A percentile compares a stretch with the other conserved stretches of the same genome.
Evolutionary conservation across 92 coral and sea anemone species (phyloP).

Genomic region (Palythoa caribaeorum): DNA sequence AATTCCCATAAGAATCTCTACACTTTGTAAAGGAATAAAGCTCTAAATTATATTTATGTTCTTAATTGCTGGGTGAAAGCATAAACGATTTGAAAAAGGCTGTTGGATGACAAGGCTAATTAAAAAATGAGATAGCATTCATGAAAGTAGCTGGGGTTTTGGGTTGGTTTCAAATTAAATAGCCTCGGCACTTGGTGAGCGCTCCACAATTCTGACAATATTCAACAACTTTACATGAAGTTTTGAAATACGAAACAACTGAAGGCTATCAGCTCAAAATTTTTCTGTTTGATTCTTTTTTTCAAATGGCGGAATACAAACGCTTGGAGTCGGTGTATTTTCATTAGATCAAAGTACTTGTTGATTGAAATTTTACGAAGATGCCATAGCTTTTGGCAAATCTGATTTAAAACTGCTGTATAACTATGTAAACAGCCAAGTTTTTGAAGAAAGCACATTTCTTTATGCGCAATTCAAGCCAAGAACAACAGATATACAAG

Average conservation of each 20-base stretch:
- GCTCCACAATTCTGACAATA: not conserved
- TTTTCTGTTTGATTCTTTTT: not conserved
- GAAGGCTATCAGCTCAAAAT: not conserved
- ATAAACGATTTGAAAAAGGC: not conserved
- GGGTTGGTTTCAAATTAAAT: not conserved
- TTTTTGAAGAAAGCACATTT: not conserved
- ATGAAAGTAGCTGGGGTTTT: not conserved
- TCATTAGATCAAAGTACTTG: not conserved
- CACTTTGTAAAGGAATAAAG: not conserved
- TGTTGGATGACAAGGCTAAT: not conserved
- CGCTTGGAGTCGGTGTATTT: not conserved
- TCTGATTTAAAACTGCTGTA: not conserved
- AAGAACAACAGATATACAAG: not conserved
- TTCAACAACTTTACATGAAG: not conserved
- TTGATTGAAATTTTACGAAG: not conserved
- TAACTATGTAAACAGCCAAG: not conserved
- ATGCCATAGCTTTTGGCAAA: not conserved
- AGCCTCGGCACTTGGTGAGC: not conserved
- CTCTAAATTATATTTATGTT: not conserved
- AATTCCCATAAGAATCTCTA: not conserved
- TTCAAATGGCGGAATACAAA: not conserved
- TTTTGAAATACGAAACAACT: not conserved
- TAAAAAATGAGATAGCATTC: not conserved
- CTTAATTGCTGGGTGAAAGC: not conserved
- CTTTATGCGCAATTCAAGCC: not conserved